Conservation (phyloP, 1,140 invertebrate genomes). For the Scaptomyza hsui region DNA sequence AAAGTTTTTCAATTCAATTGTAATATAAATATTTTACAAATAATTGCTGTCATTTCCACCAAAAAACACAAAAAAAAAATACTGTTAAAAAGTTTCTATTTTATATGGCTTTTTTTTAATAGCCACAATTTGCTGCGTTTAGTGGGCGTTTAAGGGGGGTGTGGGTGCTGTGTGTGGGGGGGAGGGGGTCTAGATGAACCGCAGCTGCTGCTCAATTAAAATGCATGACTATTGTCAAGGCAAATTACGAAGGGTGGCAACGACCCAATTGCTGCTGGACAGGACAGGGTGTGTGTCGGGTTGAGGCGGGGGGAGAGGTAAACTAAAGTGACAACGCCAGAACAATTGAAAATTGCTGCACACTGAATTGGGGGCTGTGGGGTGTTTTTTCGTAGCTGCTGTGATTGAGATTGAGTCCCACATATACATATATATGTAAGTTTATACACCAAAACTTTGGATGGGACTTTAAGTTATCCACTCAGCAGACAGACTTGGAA, state of each 20-base stretch:
- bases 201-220: slow-evolving; percentile 80
- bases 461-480: slow-evolving; percentile 65
- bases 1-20: slow-evolving; percentile 82
- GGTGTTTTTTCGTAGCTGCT: slow-evolving; percentile 31
- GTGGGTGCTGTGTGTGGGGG: neutral
- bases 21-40: slow-evolving; percentile 82
- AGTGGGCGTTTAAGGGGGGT: slow-evolving; percentile 28
- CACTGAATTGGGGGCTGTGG: neutral
- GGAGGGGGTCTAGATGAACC: slow-evolving; percentile 54
- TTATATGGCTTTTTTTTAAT: slow-evolving; percentile 74
- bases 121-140: slow-evolving; percentile 78
- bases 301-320: slow-evolving; percentile 6
- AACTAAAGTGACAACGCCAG: slow-evolving; percentile 60
- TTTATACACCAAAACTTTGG: slow-evolving; percentile 61
- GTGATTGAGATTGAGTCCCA: slow-evolving; percentile 66
- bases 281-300: too few species aligned
- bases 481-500: slow-evolving; percentile 42
- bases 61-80: slow-evolving; percentile 22
- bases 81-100: slow-evolving; percentile 74
- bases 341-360: slow-evolving; percentile 64
- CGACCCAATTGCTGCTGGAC: slow-evolving; percentile 13
- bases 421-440: slow-evolving; percentile 51
- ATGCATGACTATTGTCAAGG: slow-evolving; percentile 79
- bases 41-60: slow-evolving; percentile 61
- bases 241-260: slow-evolving; percentile 61